Evolutionary conservation across 2,797 vertebrate species (phyloP), one percentile per base, ranked within the genome.

Genomic region (Girardinus metallicus): DNA sequence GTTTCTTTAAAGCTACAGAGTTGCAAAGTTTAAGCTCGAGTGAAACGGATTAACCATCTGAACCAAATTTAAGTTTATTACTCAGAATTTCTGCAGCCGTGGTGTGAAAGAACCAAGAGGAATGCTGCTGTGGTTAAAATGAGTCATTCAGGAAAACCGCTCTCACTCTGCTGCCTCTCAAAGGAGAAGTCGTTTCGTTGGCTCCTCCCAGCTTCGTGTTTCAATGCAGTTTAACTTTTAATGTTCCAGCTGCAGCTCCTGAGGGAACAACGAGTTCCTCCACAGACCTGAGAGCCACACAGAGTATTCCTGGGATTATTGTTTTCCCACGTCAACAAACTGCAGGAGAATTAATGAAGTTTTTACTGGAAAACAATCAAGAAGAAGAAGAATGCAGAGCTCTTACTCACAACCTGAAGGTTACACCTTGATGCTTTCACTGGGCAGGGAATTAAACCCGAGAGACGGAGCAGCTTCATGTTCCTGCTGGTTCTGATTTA

Each of bases 111-210:
- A 44, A 39, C 62, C 6, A 41, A 18, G 49, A 79, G 72, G 87
- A 92, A 90, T 93, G 80, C 74, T 90, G 89, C 83, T 89, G 91
- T 87, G 73, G 91, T 93, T 82, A 89, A 83, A 89, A 77, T 96
- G 94, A 95, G 88, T 95, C 94, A 95, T 74, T 68, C 77, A 82
- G 88, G 84, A 85, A 90, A 88, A 79, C 51, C 49, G 41, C 64
- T 12, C 23, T n/a, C 15, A 44, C 46, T 34, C 26, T 41, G 51
- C 34, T 51, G 29, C 21, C 7, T 70, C 60, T 70, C 4, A 66
- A 21, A 44, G 75, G 55, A 49, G 75, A 76, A 66, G 60, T n/a
- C 26, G 51, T n/a, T 26, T 57, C 0, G 5, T 55, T 36, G 44
- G 60, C 60, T 34, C 75, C 75, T 29, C 57, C 46, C 75, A 23